Evolutionary conservation across 2,888 invertebrate genomes (phyloP).

Genomic region (Nomada ferruginata): DNA sequence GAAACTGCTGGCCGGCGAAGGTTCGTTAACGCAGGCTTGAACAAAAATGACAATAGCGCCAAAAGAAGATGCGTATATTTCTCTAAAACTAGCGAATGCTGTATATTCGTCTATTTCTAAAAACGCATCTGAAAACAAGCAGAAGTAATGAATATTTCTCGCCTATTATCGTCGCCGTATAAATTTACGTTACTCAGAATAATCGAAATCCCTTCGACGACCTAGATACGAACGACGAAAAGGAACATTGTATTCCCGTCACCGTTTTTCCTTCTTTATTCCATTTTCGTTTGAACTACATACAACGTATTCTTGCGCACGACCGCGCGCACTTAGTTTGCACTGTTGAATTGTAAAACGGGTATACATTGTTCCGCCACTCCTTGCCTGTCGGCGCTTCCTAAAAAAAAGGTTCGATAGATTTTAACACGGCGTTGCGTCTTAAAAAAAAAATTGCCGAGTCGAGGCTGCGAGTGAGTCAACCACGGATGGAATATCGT

Average conservation of each 20-base stretch:
- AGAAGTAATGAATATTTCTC: neutral
- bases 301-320: no score
- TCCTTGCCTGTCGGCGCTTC: neutral
- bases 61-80: neutral
- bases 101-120: neutral
- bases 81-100: neutral
- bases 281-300: neutral
- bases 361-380: neutral
- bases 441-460: neutral
- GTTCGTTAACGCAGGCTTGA: neutral
- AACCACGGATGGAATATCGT: conserved; percentile 44
- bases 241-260: neutral
- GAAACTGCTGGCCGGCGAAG: neutral
- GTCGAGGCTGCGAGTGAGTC: conserved; percentile 32
- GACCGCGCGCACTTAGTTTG: neutral
- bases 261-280: conserved; percentile 1
- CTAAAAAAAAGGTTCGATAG: neutral
- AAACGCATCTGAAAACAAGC: neutral
- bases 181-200: conserved; percentile 4
- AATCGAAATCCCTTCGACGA: neutral
- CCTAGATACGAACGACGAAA: conserved; percentile 11
- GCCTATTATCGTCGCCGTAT: neutral
- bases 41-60: neutral
- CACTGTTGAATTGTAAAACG: neutral
- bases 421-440: neutral